Evolutionary conservation across 2,797 vertebrate species (phyloP).

Genomic region (Lepus oiostolus): DNA sequence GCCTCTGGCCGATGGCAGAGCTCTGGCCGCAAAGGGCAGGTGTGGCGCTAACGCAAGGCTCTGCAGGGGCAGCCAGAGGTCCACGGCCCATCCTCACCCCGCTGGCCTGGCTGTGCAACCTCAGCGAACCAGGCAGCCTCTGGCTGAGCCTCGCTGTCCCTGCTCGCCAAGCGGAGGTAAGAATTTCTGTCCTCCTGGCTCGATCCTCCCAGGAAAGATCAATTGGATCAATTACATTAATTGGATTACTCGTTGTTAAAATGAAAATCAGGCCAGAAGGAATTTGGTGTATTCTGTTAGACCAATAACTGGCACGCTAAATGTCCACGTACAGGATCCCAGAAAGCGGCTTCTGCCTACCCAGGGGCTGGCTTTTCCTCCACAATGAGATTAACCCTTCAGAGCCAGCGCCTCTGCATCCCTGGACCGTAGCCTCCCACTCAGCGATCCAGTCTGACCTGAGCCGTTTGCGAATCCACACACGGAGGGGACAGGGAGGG

Average conservation of each 20-base stretch:
- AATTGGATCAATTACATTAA: slow-evolving; percentile 14
- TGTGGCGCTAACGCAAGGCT: background rate
- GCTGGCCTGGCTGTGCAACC: background rate
- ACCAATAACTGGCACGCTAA: background rate
- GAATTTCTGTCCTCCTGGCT: slow-evolving; percentile 2
- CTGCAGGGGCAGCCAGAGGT: background rate
- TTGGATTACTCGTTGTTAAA: slow-evolving; percentile 46
- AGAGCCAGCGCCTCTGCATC: background rate
- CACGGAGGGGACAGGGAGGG: no score
- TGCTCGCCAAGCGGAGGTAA: slow-evolving; percentile 13
- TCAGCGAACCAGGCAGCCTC: background rate
- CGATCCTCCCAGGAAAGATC: slow-evolving; percentile 6
- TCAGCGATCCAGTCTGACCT: background rate
- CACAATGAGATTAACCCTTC: background rate
- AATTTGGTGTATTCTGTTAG: background rate
- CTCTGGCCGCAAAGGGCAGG: background rate
- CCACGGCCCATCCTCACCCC: background rate
- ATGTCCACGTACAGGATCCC: background rate
- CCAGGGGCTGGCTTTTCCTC: background rate
- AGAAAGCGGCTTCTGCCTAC: background rate
- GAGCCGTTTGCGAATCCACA: background rate
- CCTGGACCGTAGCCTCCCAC: background rate
- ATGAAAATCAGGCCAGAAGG: slow-evolving; percentile 30
- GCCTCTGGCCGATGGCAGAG: background rate
- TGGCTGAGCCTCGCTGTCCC: slow-evolving; percentile 10